A percentile compares a stretch with the other conserved stretches of the same genome.
Evolutionary conservation across 2,888 invertebrate species (phyloP).

Genomic region (Melinaea menophilus): DNA sequence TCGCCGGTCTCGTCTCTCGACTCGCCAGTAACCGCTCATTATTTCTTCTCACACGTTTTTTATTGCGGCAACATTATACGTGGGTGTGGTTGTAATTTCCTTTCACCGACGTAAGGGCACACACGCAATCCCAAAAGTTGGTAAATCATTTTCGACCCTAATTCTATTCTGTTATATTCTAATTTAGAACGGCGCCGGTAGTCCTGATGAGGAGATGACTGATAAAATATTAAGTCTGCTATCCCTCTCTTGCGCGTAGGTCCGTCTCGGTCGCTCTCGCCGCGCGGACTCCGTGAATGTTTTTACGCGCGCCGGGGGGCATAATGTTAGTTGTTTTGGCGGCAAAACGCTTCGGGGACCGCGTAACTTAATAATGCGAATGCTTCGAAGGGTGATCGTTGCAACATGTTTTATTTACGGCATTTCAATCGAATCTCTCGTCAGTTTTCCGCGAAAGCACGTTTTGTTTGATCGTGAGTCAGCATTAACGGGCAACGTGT

Average conservation of each 20-base stretch:
- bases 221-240: conserved; percentile 74
- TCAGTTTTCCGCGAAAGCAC: conserved; percentile 54
- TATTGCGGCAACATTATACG: conserved; percentile 77
- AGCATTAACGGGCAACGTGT: conserved; percentile 50
- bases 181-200: conserved; percentile 35
- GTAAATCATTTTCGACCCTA: conserved; percentile 44
- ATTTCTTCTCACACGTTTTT: conserved; percentile 78
- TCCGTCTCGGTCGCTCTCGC: conserved; percentile 57
- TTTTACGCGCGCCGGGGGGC: conserved; percentile 77
- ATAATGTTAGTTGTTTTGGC: conserved; percentile 77
- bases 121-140: conserved; percentile 61
- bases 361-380: conserved; percentile 76
- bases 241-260: conserved; percentile 65
- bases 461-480: conserved; percentile 46
- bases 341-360: conserved; percentile 76
- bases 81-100: conserved; percentile 79
- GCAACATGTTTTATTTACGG: conserved; percentile 77
- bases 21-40: conserved; percentile 77
- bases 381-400: conserved; percentile 63
- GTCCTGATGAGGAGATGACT: conserved; percentile 69
- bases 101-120: conserved; percentile 78
- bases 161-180: background rate
- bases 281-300: conserved; percentile 62
- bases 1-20: conserved; percentile 54
- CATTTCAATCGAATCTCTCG: conserved; percentile 68